A percentile compares a stretch with the other conserved stretches of the same genome.
Evolutionary conservation across 2,888 invertebrate genomes (phyloP).

Genomic region (Andrena praecox): DNA sequence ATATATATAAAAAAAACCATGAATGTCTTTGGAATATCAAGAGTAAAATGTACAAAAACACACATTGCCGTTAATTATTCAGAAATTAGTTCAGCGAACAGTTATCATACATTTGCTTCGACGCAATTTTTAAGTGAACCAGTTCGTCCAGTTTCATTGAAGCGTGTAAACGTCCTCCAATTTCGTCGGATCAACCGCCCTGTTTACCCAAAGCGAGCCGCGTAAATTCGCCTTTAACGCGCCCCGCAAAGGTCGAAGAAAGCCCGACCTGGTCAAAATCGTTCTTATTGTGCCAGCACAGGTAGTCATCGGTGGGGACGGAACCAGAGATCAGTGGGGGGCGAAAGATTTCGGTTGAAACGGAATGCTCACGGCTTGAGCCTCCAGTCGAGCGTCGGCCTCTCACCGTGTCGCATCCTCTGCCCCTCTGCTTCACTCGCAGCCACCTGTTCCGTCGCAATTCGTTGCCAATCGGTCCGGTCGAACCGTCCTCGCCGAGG

Average conservation of each 20-base stretch:
- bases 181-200: neutral
- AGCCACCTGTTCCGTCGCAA: neutral
- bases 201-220: slow-evolving; percentile 1
- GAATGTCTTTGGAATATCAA: too few species aligned
- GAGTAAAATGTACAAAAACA: too few species aligned
- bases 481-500: neutral
- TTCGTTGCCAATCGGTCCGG: neutral
- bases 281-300: slow-evolving; percentile 18
- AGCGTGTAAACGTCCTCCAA: too few species aligned
- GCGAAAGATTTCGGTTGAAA: slow-evolving; percentile 78
- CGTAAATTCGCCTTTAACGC: slow-evolving; percentile 3
- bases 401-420: slow-evolving; percentile 75
- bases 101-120: too few species aligned
- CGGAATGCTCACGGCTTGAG: slow-evolving; percentile 75
- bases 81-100: too few species aligned
- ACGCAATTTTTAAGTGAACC: too few species aligned
- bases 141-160: too few species aligned
- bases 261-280: slow-evolving; percentile 10
- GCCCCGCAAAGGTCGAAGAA: slow-evolving; percentile 13
- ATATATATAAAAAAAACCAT: too few species aligned
- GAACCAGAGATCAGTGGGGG: slow-evolving; percentile 71
- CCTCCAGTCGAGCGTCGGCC: slow-evolving; percentile 81
- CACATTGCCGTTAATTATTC: too few species aligned
- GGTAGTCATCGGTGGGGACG: slow-evolving; percentile 47
- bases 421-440: neutral